Evolutionary conservation across 1,140 invertebrate genomes (phyloP).

Genomic region (Panulirus ornatus): DNA sequence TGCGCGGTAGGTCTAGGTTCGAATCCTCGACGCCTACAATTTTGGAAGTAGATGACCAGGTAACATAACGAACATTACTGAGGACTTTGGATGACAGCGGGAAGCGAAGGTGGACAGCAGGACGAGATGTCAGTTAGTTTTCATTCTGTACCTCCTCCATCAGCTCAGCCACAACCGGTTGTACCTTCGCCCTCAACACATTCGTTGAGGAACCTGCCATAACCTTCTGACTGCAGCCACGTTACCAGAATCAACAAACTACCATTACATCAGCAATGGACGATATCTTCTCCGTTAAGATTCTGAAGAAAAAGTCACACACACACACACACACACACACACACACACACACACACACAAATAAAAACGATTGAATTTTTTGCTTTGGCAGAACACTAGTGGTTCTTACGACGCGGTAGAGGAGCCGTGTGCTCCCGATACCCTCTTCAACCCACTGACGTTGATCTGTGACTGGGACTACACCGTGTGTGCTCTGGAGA

Average conservation of each 20-base stretch:
- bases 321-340: too few species aligned
- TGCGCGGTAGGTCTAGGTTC: too few species aligned
- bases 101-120: too few species aligned
- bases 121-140: too few species aligned
- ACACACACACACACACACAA: neutral
- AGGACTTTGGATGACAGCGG: too few species aligned
- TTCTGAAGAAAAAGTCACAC: neutral
- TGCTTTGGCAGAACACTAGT: neutral
- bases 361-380: neutral
- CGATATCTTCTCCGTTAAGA: neutral
- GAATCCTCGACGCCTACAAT: too few species aligned
- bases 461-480: slow-evolving; percentile 47
- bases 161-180: too few species aligned
- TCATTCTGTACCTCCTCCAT: too few species aligned
- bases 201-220: neutral
- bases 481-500: slow-evolving; percentile 79
- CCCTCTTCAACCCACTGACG: slow-evolving; percentile 52
- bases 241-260: neutral
- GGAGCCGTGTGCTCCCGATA: slow-evolving; percentile 8
- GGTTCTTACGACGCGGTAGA: slow-evolving; percentile 16
- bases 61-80: too few species aligned
- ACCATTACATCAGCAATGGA: neutral
- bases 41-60: too few species aligned
- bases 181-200: neutral
- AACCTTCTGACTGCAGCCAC: neutral